phyloP scores from a whole-genome alignment of 2,113 vertebrate genomes.

The human region DNA sequence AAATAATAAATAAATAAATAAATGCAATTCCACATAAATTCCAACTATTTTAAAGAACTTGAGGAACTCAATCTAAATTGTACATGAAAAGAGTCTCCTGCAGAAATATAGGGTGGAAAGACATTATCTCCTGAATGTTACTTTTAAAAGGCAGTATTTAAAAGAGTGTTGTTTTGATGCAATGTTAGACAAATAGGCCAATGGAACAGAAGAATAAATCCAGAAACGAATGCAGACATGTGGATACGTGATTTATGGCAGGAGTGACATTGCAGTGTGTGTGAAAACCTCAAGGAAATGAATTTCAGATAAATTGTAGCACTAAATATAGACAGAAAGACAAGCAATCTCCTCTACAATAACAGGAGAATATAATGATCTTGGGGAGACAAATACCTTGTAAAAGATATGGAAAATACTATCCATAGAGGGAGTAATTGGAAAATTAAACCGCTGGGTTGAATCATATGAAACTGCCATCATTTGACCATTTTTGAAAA shows the following conservation, averaged over 20 bases:
- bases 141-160: neutral
- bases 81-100: neutral
- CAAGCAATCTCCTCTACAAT: neutral
- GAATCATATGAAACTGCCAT: neutral
- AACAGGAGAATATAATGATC: neutral
- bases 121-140: neutral
- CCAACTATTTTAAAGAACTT: neutral
- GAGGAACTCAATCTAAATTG: neutral
- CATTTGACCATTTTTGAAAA: neutral
- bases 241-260: neutral
- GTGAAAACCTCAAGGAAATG: neutral
- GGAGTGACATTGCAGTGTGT: neutral
- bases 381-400: neutral
- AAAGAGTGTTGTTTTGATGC: neutral
- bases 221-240: neutral
- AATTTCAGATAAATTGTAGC: neutral
- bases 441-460: neutral
- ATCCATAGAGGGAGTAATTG: neutral
- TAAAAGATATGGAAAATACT: neutral
- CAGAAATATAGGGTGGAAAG: neutral
- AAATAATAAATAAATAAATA: neutral
- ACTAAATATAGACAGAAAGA: neutral
- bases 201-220: neutral
- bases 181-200: neutral
- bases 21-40: neutral